Percentiles rank a stretch among this genome's conserved stretches.
Conservation (phyloP, 2,888 invertebrate species). For the Pecten maximus region DNA sequence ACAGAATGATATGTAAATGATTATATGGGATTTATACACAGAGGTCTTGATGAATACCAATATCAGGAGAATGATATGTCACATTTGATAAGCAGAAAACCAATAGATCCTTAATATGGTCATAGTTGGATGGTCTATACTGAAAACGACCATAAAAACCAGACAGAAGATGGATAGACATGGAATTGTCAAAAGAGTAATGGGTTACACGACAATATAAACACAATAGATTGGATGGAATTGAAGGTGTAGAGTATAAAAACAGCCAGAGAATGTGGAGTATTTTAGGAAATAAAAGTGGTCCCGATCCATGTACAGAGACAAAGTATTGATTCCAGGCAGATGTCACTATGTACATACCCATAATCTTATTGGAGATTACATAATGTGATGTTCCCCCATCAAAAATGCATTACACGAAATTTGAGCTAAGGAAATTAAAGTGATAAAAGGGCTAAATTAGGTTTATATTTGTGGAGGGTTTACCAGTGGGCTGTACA, state of each 20-base stretch:
- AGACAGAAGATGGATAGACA: neutral
- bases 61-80: neutral
- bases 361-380: constrained; percentile 11
- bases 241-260: neutral
- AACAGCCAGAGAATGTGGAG: neutral
- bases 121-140: neutral
- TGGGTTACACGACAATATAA: constrained; percentile 20
- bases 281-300: neutral
- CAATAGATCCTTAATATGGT: neutral
- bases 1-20: no score
- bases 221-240: constrained; percentile 11
- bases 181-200: constrained; percentile 19
- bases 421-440: constrained; percentile 20
- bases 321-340: neutral
- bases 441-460: constrained; percentile 6
- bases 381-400: neutral
- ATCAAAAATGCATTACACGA: constrained; percentile 27
- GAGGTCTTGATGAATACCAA: neutral
- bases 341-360: constrained; percentile 25
- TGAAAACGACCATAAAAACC: neutral
- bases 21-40: neutral
- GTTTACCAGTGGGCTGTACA: neutral
- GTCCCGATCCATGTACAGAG: neutral
- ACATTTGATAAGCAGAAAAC: neutral
- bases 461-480: constrained; percentile 9